Evolutionary conservation across 1,140 invertebrate species (phyloP).

Genomic region (Drosophila lini): DNA sequence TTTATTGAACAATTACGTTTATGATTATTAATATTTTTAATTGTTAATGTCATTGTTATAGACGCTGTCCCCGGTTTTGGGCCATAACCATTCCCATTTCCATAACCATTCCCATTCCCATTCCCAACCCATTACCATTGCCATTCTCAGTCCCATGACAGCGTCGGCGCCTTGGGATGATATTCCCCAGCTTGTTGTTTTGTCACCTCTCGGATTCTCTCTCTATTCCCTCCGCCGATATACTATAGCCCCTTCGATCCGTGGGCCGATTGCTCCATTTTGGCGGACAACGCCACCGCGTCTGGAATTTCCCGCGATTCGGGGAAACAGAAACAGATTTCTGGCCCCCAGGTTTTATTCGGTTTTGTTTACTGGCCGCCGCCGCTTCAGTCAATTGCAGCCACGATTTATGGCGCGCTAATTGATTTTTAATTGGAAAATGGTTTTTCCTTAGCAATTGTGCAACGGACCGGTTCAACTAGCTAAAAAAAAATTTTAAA

Average conservation of each 20-base stretch:
- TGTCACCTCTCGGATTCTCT: constrained; percentile 22
- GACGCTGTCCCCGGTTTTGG: constrained; percentile 51
- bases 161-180: constrained; percentile 40
- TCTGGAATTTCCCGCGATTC: constrained; percentile 51
- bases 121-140: constrained; percentile 32
- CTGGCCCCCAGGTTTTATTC: constrained; percentile 23
- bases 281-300: constrained; percentile 45
- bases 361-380: constrained; percentile 19
- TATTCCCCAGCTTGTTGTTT: constrained; percentile 16
- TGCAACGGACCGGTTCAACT: constrained; percentile 67
- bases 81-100: constrained; percentile 44
- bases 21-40: constrained; percentile 82
- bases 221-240: constrained; percentile 9
- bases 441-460: constrained; percentile 70
- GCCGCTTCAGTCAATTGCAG: constrained; percentile 65
- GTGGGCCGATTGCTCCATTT: constrained; percentile 26
- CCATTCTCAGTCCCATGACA: constrained; percentile 42
- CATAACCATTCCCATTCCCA: constrained; percentile 30
- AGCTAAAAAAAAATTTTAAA: constrained; percentile 3
- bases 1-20: constrained; percentile 82
- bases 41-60: constrained; percentile 80
- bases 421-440: constrained; percentile 79
- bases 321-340: constrained; percentile 17
- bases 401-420: constrained; percentile 60
- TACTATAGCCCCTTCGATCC: constrained; percentile 10